Evolutionary conservation across 2,113 vertebrate species (phyloP).

Genomic region (Chrysochloris asiatica): DNA sequence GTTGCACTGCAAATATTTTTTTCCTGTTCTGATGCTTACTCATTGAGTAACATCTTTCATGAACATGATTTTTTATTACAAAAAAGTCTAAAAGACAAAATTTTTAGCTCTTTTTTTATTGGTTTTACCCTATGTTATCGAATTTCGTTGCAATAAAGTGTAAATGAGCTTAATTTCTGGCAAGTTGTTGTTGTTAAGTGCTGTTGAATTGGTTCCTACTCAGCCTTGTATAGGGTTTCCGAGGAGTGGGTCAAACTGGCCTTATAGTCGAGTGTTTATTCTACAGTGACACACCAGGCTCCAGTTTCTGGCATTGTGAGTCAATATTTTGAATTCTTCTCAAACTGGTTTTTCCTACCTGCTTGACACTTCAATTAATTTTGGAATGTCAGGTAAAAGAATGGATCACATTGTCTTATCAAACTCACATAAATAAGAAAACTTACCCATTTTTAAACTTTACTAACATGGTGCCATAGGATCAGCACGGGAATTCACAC

Average conservation of each 20-base stretch:
- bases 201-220: too few species aligned
- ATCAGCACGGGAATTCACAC: too few species aligned
- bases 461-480: too few species aligned
- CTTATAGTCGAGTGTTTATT: too few species aligned
- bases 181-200: too few species aligned
- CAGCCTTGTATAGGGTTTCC: too few species aligned
- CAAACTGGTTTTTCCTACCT: too few species aligned
- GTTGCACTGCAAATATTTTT: neutral
- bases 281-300: too few species aligned
- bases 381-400: neutral
- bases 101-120: neutral
- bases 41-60: neutral
- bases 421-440: neutral
- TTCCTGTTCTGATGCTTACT: neutral
- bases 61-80: neutral
- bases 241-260: too few species aligned
- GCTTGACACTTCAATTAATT: neutral
- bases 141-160: neutral
- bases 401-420: neutral
- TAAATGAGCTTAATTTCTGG: neutral
- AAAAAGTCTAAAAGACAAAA: neutral
- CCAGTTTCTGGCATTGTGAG: neutral
- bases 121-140: neutral
- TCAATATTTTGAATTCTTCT: slow-evolving; percentile 4
- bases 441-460: neutral